Evolutionary conservation across 2,797 vertebrate genomes (phyloP), one percentile per base, ranked within the genome.

Genomic region (Nannoperca australis): DNA sequence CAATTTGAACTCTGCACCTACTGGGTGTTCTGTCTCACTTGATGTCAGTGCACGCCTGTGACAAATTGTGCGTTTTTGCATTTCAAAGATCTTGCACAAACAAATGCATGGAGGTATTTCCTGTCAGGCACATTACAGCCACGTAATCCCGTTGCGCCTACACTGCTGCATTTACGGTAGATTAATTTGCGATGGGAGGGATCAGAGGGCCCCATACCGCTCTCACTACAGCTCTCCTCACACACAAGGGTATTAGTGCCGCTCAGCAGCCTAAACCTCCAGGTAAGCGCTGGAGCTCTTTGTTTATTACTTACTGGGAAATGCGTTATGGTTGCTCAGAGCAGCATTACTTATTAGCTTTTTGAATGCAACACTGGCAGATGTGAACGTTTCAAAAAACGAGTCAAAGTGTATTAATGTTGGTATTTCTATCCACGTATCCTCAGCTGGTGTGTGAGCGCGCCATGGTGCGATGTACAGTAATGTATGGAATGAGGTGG

Each of bases 211-310:
- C 88, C 66, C 79, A 14, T 14, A 36, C 60, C 12, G 53, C 71
- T 59, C 72, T 89, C 90, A 68, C 89, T 63, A 13, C 61, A 34
- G 78, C 85, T 71, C 83, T 11, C 54, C 15, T 49, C 73, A 24
- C 76, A 53, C 85, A 76, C 85, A 40, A 10, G 82, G 78, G 76
- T 84, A 66, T 85, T 79, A 85, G 85, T 70, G 83, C 79, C 80
- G 85, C 83, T 86, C 84, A 75, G 83, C 89, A 78, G 79, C 78
- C 70, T 51, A 13, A 70, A 61, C 59, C 86, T 77, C 60, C 90
- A 94, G 93, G 93, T 94, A 94, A 93, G 89, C 66, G 54, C 51
- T 2, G 8, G 0, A 38, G 45, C 67, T n/a, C 56, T 82, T 78
- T 79, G 40, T 80, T 59, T 36, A 3, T 59, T 12, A 4, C 51